Percentiles rank a stretch among this genome's conserved stretches.
Evolutionary conservation across 1,140 invertebrate genomes (phyloP).

Genomic region (Microvelia longipes): DNA sequence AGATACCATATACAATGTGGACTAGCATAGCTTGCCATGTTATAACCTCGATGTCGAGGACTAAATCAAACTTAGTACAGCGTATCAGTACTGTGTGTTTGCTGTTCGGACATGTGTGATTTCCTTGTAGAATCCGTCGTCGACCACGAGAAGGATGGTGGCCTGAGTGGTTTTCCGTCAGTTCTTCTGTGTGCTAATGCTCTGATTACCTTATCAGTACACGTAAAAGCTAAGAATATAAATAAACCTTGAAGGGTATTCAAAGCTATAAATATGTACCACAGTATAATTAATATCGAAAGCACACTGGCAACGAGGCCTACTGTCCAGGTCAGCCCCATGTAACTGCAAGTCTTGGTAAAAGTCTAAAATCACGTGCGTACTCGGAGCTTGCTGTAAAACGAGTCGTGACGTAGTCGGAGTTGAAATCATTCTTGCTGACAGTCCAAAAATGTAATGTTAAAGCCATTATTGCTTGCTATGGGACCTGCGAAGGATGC

Average conservation of each 20-base stretch:
- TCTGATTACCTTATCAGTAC: constrained; percentile 30
- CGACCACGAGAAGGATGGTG: constrained; percentile 23
- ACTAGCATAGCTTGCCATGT: no score
- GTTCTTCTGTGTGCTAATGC: constrained; percentile 17
- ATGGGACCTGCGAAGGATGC: constrained; percentile 39
- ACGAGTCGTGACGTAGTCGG: constrained; percentile 29
- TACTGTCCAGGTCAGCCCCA: constrained; percentile 38
- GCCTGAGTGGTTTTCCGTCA: constrained; percentile 15
- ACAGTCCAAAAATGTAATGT: constrained; percentile 36
- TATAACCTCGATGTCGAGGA: no score
- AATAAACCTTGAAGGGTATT: constrained; percentile 43
- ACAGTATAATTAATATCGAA: constrained; percentile 25
- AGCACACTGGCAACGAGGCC: constrained; percentile 34
- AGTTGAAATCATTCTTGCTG: constrained; percentile 37
- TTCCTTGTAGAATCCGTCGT: constrained; percentile 16
- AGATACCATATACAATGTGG: no score
- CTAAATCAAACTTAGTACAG: constrained; percentile 15
- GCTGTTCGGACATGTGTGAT: constrained; percentile 16
- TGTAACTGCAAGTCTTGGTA: constrained; percentile 36
- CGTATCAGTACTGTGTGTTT: constrained; percentile 12
- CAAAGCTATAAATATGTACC: constrained; percentile 38
- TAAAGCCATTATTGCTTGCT: constrained; percentile 32
- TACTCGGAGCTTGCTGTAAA: constrained; percentile 27
- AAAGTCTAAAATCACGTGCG: constrained; percentile 34
- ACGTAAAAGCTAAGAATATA: constrained; percentile 42